These are phyloP conservation scores for Planiliza haematocheilus DNA, from an alignment of 2,113 vertebrate species.

Conservation along the genomic window DNA sequence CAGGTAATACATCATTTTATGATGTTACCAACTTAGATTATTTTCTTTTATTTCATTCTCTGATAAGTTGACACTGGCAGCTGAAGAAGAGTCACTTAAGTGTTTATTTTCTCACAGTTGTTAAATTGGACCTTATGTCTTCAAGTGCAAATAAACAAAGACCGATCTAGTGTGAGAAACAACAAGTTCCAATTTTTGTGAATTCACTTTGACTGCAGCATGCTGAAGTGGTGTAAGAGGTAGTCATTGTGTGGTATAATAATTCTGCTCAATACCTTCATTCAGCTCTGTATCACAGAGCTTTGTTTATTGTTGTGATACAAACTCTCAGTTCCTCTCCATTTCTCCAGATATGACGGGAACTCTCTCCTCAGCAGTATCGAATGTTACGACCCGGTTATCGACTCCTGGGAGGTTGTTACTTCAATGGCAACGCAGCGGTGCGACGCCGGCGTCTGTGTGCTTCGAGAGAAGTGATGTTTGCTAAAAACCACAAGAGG, in stretches of 20 bases:
- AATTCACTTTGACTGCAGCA: background rate
- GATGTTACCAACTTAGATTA: too few species aligned
- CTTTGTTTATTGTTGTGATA: background rate
- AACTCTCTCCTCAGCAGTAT: slow-evolving; percentile 98
- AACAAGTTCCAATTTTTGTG: background rate
- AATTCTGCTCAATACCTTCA: too few species aligned
- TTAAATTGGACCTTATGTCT: too few species aligned
- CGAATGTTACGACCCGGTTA: slow-evolving; percentile 97
- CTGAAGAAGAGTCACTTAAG: too few species aligned
- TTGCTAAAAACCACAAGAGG: slow-evolving; percentile 25
- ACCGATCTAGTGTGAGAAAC: background rate
- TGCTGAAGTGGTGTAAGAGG: too few species aligned
- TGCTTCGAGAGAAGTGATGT: slow-evolving; percentile 95
- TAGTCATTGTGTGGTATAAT: too few species aligned
- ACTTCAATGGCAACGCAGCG: slow-evolving; percentile 98
- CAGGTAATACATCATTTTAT: too few species aligned
- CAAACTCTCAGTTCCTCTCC: slow-evolving; percentile 5
- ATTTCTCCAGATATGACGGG: slow-evolving; percentile 91
- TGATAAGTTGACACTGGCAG: too few species aligned
- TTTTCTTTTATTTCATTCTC: too few species aligned
- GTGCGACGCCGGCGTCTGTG: slow-evolving; percentile 97
- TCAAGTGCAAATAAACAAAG: background rate
- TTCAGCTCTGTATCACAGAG: too few species aligned
- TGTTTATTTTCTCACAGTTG: too few species aligned
- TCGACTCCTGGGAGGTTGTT: slow-evolving; percentile 99